Evolutionary conservation across 2,888 invertebrate genomes (phyloP), one percentile per base, ranked within the genome.

Genomic region (Spisula subtruncata): DNA sequence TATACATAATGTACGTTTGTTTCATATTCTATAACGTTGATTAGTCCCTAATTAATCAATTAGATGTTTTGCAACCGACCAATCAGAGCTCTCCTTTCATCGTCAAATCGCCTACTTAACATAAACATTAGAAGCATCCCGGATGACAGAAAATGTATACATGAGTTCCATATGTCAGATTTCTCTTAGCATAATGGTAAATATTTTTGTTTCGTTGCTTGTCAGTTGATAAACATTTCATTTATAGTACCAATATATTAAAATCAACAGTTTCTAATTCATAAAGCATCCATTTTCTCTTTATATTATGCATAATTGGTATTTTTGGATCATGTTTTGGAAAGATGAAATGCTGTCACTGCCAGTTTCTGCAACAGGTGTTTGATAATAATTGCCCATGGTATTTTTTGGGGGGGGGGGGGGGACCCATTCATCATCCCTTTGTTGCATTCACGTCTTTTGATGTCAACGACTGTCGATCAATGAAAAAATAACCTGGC

Each of bases 51-150:
- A 25, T 25, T 41, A 66, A 66, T 0, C 10, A 2, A 25, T 5
- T 0, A n/a, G 25, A 10, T 25, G n/a, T n/a, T 66, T 66, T 10
- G 25, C 75, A 0, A 80, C 75, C 29, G 51, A 51, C 91, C 91
- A 91, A 91, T 89, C 54, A 89, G 71, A 81, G 8, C 18, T 20
- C 5, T n/a, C 66, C 51, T 89, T 87, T 32, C 20, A 81, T 51
- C 25, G 10, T 25, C 14, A 4, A 32, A n/a, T 35, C 12, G 25
- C 41, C 90, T 88, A 48, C 71, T 92, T 92, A 90, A 92, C 92
- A 92, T 92, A 92, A 92, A 92, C 89, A 92, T 83, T 83, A 56
- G 92, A 89, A 85, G 79, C 32, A 60, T 82, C 89, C 90, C 90
- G 90, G 86, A 90, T 89, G 88, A 87, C 54, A 71, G 60, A 56